Base-by-base conservation (phyloP, 2,888 invertebrate species). In the Mythimna vitellina region DNA sequence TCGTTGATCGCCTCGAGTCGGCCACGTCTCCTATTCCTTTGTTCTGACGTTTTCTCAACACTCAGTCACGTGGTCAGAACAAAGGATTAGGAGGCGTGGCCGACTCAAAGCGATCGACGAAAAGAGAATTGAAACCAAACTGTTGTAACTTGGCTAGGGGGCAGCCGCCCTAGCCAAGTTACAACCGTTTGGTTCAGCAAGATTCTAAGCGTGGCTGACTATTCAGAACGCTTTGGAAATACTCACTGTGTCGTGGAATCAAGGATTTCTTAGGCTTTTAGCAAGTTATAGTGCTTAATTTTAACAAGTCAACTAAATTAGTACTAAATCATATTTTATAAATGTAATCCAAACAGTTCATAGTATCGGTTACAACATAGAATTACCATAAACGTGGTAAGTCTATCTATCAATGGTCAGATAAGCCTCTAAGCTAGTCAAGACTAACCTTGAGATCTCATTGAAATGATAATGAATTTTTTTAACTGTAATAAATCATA, bases 391-490 rank as follows among this genome's bases (percentile, higher is more conserved):
- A 9, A 20, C 7, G 25, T 0, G 42, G 32, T 42, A 20, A 51
- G n/a, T 22, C 12, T 17, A 53, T 73, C 38, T 29, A 70, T 53
- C 51, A 46, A 53, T 14, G 12, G 6, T 29, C 12, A 70, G 78
- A 73, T 73, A 51, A 73, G 17, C 12, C 4, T 20, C 22, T 20
- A 35, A 38, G 14, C 14, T 14, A 46, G 17, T 32, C 25, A 46
- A 53, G 12, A n/a, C 1, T 17, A 53, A 58, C 71, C 78, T 71
- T 73, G 78, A 53, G 51, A 60, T 22, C 29, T 46, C n/a, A 58
- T 29, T 46, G 10, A 46, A 53, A 53, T 58, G n/a, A 78, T 70
- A 58, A 73, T 25, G 0, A 4, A 1, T 35, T 46, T 22, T 29
- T 46, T 17, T 70, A 1, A 57, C 17, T 25, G 12, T 42, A 38